Base-by-base conservation (phyloP, 2,888 invertebrate genomes). In the Thymelicus sylvestris region DNA sequence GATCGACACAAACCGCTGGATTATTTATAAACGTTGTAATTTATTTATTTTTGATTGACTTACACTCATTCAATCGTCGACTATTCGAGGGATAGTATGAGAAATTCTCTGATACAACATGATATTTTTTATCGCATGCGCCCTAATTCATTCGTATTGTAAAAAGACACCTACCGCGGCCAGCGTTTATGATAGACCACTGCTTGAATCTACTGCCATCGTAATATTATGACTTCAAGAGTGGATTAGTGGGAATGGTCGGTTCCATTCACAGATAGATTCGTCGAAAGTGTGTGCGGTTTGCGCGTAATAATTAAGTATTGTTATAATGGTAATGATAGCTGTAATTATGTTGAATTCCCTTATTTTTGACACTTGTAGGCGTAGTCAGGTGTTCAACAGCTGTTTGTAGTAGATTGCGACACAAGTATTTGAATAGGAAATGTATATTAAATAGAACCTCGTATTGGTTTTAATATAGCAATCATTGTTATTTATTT, bases 241-340 rank as follows among this genome's bases (percentile, higher is more conserved):
- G 10, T 52, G 19, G 52, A 19, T 52, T 15, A 15, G 52, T 31
- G 10, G 12, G 24, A 12, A 12, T 31, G 24, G 24, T 24, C 24
- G 55, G 5, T 24, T 55, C 52, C 52, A 52, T 55, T 55, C 57
- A 31, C 31, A 12, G 13, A 38, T 38, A 38, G 31, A 38, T 31
- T 12, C 57, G 38, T 57, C 13, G 44, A 44, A 38, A 57, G 38
- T 41, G 60, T 41, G 60, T 39, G 41, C 31, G 39, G 31, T 19
- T 41, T 39, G 79, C 77, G 78, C 77, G 74, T 80, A 79, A 79
- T 73, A 74, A 75, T 76, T 81, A 81, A 81, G 76, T 79, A 79
- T 77, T 82, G 80, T 78, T 81, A 79, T 80, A 76, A 80, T 83
- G 84, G 82, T 80, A 81, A 81, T 83, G 81, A 80, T 80, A 81